Base-by-base conservation (phyloP, 2,888 invertebrate species). In the Polymixis lichenea region DNA sequence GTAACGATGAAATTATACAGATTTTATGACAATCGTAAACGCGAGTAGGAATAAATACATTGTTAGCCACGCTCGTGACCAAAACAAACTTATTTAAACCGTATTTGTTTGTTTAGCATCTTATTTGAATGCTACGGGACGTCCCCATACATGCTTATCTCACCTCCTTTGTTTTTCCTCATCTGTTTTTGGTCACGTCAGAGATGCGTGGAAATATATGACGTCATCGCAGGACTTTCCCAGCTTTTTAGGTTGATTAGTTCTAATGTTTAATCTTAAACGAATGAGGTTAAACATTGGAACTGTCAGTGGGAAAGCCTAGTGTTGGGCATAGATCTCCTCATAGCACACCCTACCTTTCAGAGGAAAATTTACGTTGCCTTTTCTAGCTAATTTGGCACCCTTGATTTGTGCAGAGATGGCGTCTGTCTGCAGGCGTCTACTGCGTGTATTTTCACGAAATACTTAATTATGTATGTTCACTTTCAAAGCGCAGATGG, bases 1-100 rank as follows among this genome's bases (percentile, higher is more conserved):
- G 22, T 74, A 55, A 78, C 53, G 66, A 56, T 17, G 22, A 28
- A 60, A 84, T 84, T 69, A 84, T 75, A 80, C 80, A 80, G 43
- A 71, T 71, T 82, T 64, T 73, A 81, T 77, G 62, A 67, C 62
- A 43, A 38, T 71, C 77, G 72, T 81, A 75, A 72, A 75, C 65
- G 32, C 71, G 49, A 75, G 46, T 68, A 53, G 66, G 55, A 70
- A 80, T 68, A 73, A n/a, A 68, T 62, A 55, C 49, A 28, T 72
- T 46, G 13, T 70, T 46, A 64, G 81, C 71, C 22, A 64, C 62
- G 70, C 70, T 64, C 67, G 76, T 73, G 81, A 76, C 70, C 51
- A 76, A 80, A 80, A 76, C 81, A 76, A 74, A 73, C 53, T 32
- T 69, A 69, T 25, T 69, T 60, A 51, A 38, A 58, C 38, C 4